Percentiles rank a stretch among this genome's conserved stretches.
These are phyloP conservation scores for Bambusicola thoracicus DNA, from an alignment of 2,113 vertebrate genomes.

Conservation along the genomic window DNA sequence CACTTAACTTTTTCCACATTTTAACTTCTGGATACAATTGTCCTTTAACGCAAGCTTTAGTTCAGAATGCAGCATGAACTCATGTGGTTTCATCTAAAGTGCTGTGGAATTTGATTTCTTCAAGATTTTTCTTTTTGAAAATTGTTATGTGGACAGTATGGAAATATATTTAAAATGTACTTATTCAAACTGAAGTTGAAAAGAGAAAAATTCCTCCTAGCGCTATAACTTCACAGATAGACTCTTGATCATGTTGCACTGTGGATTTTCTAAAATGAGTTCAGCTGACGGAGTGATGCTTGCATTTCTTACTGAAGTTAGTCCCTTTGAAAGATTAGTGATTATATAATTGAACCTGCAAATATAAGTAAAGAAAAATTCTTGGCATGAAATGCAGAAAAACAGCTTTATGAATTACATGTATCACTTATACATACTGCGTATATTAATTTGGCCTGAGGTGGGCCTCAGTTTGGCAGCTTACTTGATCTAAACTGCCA, in stretches of 20 bases:
- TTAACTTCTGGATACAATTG: conserved; percentile 40
- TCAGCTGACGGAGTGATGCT: not conserved
- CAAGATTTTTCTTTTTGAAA: not conserved
- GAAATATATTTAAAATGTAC: not conserved
- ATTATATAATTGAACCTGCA: not conserved
- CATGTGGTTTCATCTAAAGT: conserved; percentile 48
- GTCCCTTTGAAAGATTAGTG: conserved; percentile 4
- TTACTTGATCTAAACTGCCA: not conserved
- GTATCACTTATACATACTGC: not conserved
- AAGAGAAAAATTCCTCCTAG: conserved; percentile 11
- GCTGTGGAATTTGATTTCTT: not conserved
- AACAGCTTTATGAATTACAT: not conserved
- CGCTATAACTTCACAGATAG: not conserved
- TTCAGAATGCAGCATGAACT: not conserved
- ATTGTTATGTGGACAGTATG: not conserved
- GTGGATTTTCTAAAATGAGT: not conserved
- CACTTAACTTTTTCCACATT: conserved; percentile 46
- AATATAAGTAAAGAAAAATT: not conserved
- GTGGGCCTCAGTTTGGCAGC: conserved; percentile 7
- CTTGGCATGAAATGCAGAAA: conserved; percentile 20
- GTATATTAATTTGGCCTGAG: conserved; percentile 8
- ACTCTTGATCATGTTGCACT: not conserved
- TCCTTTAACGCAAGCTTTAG: not conserved
- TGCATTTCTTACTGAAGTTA: not conserved
- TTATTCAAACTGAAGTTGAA: conserved; percentile 18